A percentile compares a stretch with the other conserved stretches of the same genome.
Conservation (phyloP, 30 jellyfish, hydroid and myxozoan species). For the Pseudorhiza aurosa region DNA sequence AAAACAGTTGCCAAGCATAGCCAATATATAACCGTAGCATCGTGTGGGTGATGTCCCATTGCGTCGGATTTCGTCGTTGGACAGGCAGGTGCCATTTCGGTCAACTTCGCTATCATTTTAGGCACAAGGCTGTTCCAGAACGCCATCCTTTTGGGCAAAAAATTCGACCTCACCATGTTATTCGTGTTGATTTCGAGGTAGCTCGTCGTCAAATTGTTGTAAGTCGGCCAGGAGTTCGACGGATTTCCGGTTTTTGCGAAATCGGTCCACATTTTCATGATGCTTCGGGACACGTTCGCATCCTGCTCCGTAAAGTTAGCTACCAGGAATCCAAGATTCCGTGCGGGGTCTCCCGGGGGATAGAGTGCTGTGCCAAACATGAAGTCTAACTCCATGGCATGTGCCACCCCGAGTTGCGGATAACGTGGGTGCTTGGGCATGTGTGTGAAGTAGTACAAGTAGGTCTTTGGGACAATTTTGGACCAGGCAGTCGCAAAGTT, state of each 20-base stretch:
- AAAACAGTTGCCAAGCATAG: no score
- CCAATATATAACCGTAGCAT: no score
- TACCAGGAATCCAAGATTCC: neutral
- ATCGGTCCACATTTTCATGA: slow-evolving; percentile 63
- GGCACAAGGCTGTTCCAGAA: slow-evolving; percentile 35
- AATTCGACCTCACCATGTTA: neutral
- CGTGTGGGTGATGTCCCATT: no score
- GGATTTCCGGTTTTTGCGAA: slow-evolving; percentile 61
- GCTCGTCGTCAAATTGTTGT: neutral
- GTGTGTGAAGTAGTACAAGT: slow-evolving; percentile 29
- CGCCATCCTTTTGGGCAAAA: slow-evolving; percentile 25
- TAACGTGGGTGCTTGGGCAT: neutral
- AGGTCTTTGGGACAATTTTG: neutral
- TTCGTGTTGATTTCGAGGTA: slow-evolving; percentile 20
- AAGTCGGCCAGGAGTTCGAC: slow-evolving; percentile 30
- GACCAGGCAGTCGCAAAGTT: slow-evolving; percentile 35
- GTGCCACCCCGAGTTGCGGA: slow-evolving; percentile 17
- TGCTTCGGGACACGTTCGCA: neutral
- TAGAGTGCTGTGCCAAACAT: slow-evolving; percentile 28
- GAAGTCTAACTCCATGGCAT: slow-evolving; percentile 27
- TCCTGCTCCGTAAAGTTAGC: slow-evolving; percentile 33
- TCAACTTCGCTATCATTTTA: no score
- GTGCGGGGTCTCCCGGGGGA: neutral
- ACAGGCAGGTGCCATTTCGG: no score
- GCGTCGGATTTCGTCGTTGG: no score